phyloP scores from a whole-genome alignment of 2,888 invertebrate species.

The Tanaodytes sp. region DNA sequence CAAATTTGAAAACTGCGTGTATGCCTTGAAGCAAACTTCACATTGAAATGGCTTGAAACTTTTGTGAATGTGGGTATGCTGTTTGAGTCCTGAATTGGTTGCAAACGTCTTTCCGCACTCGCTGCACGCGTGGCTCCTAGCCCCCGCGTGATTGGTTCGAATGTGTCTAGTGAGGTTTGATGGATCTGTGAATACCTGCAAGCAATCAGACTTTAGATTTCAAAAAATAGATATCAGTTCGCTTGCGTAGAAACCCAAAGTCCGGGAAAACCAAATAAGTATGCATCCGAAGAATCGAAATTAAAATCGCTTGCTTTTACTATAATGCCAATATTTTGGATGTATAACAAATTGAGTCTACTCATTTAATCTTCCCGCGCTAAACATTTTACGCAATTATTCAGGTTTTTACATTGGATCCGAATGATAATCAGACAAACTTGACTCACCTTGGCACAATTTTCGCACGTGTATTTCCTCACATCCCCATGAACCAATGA shows the following conservation, averaged over 20 bases:
- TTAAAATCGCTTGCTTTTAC: too few relatives aligned
- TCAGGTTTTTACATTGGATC: too few relatives aligned
- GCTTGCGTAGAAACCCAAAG: conserved; percentile 41
- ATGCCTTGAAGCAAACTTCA: conserved; percentile 97
- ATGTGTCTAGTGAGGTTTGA: conserved; percentile 97
- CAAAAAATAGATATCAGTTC: conserved; percentile 55
- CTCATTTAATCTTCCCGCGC: conserved; percentile 32
- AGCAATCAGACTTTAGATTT: conserved; percentile 73
- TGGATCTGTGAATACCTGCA: conserved; percentile 95
- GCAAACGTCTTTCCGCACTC: conserved; percentile 99
- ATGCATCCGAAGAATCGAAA: not conserved
- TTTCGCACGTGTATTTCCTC: conserved; percentile 93
- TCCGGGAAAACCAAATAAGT: conserved; percentile 33
- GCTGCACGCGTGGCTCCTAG: conserved; percentile 95
- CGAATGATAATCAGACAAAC: too few relatives aligned
- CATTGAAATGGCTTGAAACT: conserved; percentile 98
- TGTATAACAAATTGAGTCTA: too few relatives aligned
- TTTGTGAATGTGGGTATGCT: conserved; percentile 99
- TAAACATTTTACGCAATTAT: conserved; percentile 44
- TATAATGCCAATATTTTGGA: too few relatives aligned
- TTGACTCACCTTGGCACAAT: conserved; percentile 86
- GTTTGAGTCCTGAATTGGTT: conserved; percentile 97
- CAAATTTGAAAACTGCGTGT: conserved; percentile 99
- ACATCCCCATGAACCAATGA: conserved; percentile 86
- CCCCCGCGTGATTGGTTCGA: conserved; percentile 94